Evolutionary conservation across 2,113 vertebrate species (phyloP).

Genomic region (Pachycephala philippinensis): DNA sequence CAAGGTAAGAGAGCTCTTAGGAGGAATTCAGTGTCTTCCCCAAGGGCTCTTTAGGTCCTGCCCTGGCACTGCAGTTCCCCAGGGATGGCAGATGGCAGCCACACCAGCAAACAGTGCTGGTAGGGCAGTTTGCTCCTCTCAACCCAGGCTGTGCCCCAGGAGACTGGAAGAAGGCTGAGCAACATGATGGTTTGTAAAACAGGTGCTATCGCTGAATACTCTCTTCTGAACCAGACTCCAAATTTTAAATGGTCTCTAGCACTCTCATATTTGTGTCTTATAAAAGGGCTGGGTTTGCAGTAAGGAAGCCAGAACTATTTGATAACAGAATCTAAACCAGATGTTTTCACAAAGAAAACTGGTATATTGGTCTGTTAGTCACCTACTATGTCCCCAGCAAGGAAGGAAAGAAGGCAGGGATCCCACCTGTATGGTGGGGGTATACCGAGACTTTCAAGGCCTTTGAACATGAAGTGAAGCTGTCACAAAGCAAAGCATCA

Average conservation of each 20-base stretch:
- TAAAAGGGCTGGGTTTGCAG: neutral
- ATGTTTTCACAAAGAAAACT: neutral
- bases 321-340: neutral
- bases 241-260: neutral
- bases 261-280: neutral
- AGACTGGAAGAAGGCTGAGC: neutral
- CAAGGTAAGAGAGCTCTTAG: neutral
- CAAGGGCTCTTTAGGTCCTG: neutral
- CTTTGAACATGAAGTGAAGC: neutral
- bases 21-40: neutral
- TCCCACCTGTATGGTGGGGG: neutral
- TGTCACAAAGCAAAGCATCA: neutral
- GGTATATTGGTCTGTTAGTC: neutral
- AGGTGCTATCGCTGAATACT: neutral
- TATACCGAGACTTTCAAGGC: neutral
- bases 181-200: neutral
- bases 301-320: neutral
- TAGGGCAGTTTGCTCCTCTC: neutral
- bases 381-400: neutral
- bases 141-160: neutral
- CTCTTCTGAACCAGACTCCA: neutral
- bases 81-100: neutral
- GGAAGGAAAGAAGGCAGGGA: neutral
- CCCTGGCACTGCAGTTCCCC: neutral
- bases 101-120: neutral